phyloP scores from a whole-genome alignment of 2,888 invertebrate genomes.

The Plemyria rubiginata region DNA sequence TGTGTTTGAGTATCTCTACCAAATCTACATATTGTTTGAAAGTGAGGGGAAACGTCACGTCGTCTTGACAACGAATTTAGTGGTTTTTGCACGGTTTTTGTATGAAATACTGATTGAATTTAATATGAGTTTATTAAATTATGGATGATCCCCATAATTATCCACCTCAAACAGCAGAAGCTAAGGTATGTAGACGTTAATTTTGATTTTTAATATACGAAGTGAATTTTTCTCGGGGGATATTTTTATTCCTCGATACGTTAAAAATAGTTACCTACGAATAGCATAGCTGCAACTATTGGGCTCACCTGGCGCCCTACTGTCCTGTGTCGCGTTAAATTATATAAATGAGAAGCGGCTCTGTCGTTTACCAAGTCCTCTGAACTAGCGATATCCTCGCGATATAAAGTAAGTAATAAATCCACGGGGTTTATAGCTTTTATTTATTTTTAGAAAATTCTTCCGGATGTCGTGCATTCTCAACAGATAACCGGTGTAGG shows the following conservation, averaged over 20 bases:
- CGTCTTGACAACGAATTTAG: constrained; percentile 79
- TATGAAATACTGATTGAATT: constrained; percentile 66
- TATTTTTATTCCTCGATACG: constrained; percentile 64
- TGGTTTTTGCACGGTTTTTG: constrained; percentile 65
- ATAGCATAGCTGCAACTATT: constrained; percentile 62
- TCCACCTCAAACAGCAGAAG: constrained; percentile 62
- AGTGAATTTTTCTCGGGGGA: constrained; percentile 50
- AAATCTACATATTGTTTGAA: constrained; percentile 61
- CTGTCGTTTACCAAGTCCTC: constrained; percentile 30
- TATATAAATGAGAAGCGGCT: constrained; percentile 2
- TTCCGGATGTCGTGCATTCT: constrained; percentile 83
- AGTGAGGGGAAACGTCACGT: constrained; percentile 74
- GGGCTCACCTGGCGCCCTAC: constrained; percentile 37
- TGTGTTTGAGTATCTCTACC: not conserved
- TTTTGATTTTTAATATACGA: constrained; percentile 23
- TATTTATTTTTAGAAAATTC: constrained; percentile 83
- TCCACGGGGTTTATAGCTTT: constrained; percentile 59
- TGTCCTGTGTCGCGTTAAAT: not conserved
- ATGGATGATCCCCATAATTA: constrained; percentile 76
- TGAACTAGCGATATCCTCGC: constrained; percentile 34
- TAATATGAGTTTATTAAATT: constrained; percentile 77
- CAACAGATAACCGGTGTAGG: constrained; percentile 73
- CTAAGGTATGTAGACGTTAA: constrained; percentile 59
- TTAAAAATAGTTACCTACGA: constrained; percentile 65
- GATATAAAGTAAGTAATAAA: too few species aligned